Conservation (phyloP, 2,797 vertebrate species). For the Chromis chromis region DNA sequence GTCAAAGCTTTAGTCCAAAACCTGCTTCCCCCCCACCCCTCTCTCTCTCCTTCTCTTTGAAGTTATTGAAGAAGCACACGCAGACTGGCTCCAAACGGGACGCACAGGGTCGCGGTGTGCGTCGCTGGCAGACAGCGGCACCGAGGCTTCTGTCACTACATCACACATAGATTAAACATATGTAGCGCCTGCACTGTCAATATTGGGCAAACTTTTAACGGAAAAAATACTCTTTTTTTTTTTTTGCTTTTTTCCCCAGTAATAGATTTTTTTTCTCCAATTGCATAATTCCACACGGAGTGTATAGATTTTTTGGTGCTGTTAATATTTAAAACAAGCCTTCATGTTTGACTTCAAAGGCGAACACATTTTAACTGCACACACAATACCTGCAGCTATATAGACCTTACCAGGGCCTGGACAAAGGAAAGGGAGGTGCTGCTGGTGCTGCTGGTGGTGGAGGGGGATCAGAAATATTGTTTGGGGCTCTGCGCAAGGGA, state of each 20-base stretch:
- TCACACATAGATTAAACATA: conserved; percentile 22
- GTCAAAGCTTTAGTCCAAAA: conserved; percentile 40
- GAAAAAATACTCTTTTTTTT: neutral
- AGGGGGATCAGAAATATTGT: conserved; percentile 63
- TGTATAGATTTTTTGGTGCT: conserved; percentile 55
- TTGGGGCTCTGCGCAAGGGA: conserved; percentile 69
- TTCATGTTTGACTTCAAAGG: conserved; percentile 76
- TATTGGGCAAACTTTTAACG: conserved; percentile 19
- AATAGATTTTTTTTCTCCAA: neutral
- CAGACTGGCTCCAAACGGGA: neutral
- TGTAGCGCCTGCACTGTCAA: conserved; percentile 5
- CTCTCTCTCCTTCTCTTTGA: conserved; percentile 22
- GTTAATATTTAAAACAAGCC: conserved; percentile 76
- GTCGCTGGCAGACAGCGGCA: conserved; percentile 15
- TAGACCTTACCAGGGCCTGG: conserved; percentile 60
- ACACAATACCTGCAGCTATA: conserved; percentile 75
- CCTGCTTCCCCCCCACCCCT: neutral
- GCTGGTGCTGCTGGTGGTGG: neutral
- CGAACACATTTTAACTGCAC: conserved; percentile 62
- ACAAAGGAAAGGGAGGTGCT: conserved; percentile 53
- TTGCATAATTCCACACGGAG: conserved; percentile 41
- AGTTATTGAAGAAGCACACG: conserved; percentile 11
- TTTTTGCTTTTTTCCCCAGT: neutral
- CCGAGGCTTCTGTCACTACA: conserved; percentile 3
- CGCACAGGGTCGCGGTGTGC: neutral